These are phyloP conservation scores for Thunnus maccoyii DNA, from an alignment of 2,113 vertebrate genomes.

Conservation along the genomic window DNA sequence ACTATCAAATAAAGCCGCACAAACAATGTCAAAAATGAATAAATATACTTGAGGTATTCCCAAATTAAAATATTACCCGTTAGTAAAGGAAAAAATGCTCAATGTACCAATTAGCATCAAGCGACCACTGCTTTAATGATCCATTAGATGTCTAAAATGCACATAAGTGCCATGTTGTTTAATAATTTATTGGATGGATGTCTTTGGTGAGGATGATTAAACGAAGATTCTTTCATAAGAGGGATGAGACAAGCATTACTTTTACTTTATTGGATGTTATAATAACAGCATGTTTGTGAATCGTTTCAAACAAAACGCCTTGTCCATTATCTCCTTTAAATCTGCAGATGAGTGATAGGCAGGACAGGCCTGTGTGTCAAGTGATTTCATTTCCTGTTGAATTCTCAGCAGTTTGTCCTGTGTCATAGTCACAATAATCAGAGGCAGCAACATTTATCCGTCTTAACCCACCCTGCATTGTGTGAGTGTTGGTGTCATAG, in stretches of 20 bases:
- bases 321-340: neutral
- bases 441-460: neutral
- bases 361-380: neutral
- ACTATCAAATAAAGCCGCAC: neutral
- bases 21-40: neutral
- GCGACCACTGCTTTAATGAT: neutral
- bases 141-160: constrained; percentile 25
- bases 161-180: constrained; percentile 22
- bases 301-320: neutral
- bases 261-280: neutral
- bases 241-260: neutral
- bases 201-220: constrained; percentile 1
- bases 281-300: neutral
- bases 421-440: constrained; percentile 1
- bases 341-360: neutral
- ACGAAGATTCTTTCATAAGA: neutral
- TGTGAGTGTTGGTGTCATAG: neutral
- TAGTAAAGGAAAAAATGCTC: neutral
- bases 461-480: neutral
- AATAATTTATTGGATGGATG: constrained; percentile 56
- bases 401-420: neutral
- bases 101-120: constrained; percentile 21
- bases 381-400: constrained; percentile 39
- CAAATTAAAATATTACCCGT: neutral
- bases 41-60: neutral